phyloP scores from a whole-genome alignment of 2,888 invertebrate genomes.

The Aporophyla nigra region DNA sequence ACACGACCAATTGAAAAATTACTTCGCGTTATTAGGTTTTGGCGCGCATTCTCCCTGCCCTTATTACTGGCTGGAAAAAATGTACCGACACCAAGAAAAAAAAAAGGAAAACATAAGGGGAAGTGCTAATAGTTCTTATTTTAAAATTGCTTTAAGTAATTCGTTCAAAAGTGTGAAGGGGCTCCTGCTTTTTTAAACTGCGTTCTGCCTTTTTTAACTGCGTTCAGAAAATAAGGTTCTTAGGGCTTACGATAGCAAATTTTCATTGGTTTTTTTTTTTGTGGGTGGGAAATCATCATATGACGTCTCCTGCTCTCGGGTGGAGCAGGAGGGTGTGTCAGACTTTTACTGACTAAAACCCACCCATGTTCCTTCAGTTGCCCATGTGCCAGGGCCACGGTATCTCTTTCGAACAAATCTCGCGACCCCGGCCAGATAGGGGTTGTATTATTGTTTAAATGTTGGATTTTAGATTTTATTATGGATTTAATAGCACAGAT shows the following conservation, averaged over 20 bases:
- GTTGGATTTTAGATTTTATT: neutral
- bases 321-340: no score
- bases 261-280: no score
- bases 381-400: no score
- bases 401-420: no score
- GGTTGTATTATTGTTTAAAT: neutral
- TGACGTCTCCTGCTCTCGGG: no score
- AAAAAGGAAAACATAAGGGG: constrained; percentile 65
- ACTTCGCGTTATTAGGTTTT: constrained; percentile 88
- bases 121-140: constrained; percentile 58
- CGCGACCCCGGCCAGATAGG: no score
- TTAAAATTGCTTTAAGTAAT: constrained; percentile 61
- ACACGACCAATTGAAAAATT: constrained; percentile 90
- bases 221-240: neutral
- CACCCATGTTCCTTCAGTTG: no score
- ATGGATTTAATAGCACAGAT: neutral
- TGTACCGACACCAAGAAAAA: constrained; percentile 68
- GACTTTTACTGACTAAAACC: no score
- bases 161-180: constrained; percentile 51
- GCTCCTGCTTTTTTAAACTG: constrained; percentile 26
- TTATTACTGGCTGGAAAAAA: constrained; percentile 75
- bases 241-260: neutral
- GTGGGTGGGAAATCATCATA: no score
- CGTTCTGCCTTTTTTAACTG: constrained; percentile 18
- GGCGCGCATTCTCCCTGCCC: constrained; percentile 83